A percentile compares a stretch with the other conserved stretches of the same genome.
These are phyloP conservation scores for Byasa hedistus DNA, from an alignment of 2,888 invertebrate genomes.

Conservation along the genomic window DNA sequence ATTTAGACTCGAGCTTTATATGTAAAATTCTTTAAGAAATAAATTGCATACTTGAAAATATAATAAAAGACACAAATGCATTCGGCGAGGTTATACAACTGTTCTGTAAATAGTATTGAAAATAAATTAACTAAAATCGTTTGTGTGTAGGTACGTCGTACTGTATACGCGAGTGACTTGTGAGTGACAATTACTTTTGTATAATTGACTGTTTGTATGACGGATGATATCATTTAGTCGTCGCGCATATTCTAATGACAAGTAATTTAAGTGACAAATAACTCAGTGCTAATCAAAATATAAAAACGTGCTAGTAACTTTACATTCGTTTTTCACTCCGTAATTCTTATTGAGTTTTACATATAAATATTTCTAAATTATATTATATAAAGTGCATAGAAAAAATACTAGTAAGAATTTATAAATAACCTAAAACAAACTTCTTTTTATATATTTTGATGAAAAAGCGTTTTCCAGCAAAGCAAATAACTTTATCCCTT, in stretches of 20 bases:
- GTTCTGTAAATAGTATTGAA: not conserved
- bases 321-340: too few relatives aligned
- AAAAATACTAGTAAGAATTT: too few relatives aligned
- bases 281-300: too few relatives aligned
- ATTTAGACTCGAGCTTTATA: too few relatives aligned
- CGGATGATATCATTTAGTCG: slow-evolving; percentile 8
- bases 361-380: too few relatives aligned
- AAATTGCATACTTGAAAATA: not conserved
- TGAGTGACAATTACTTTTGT: slow-evolving; percentile 16
- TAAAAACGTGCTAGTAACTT: too few relatives aligned
- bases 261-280: not conserved
- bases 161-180: not conserved
- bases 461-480: not conserved
- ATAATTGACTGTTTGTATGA: slow-evolving; percentile 25
- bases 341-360: too few relatives aligned
- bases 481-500: not conserved
- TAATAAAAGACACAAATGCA: not conserved
- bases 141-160: not conserved
- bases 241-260: not conserved
- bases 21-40: not conserved
- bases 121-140: slow-evolving; percentile 1
- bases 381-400: too few relatives aligned
- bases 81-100: not conserved
- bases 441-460: not conserved
- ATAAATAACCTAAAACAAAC: too few relatives aligned